Evolutionary conservation across 2,113 vertebrate genomes (phyloP).

Genomic region (Bolborhynchus lineola): DNA sequence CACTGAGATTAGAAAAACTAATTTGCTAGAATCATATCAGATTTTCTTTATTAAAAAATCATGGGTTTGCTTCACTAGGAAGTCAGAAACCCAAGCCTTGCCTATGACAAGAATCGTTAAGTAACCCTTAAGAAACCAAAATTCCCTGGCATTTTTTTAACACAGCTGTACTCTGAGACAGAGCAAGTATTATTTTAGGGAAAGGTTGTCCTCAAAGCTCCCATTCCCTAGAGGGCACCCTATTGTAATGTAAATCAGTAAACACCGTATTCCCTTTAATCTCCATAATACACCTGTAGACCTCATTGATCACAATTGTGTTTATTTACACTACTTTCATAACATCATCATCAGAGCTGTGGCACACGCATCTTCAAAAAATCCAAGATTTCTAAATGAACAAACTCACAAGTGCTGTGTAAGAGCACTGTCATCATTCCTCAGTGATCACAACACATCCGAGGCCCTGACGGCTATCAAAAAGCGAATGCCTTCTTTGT

Average conservation of each 20-base stretch:
- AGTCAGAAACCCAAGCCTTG: neutral
- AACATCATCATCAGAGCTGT: neutral
- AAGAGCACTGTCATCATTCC: neutral
- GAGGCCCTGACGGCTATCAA: rapidly evolving
- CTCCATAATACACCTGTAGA: neutral
- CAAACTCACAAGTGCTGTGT: neutral
- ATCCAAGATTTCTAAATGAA: neutral
- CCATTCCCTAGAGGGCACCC: neutral
- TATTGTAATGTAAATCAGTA: neutral
- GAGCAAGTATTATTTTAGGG: neutral
- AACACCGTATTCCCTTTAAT: neutral
- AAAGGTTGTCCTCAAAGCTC: neutral
- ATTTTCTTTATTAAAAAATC: neutral
- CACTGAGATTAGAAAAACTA: neutral
- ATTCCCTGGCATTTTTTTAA: neutral
- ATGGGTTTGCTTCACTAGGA: neutral
- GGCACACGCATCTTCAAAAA: neutral
- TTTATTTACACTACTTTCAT: neutral
- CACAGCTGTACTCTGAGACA: neutral
- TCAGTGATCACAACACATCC: neutral
- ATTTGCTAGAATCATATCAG: neutral
- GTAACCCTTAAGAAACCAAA: neutral
- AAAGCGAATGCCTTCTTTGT: neutral
- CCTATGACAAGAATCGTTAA: neutral
- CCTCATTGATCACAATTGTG: neutral